Evolutionary conservation across 2,888 invertebrate genomes (phyloP), one percentile per base, ranked within the genome.

Genomic region (Leistus spinibarbis): DNA sequence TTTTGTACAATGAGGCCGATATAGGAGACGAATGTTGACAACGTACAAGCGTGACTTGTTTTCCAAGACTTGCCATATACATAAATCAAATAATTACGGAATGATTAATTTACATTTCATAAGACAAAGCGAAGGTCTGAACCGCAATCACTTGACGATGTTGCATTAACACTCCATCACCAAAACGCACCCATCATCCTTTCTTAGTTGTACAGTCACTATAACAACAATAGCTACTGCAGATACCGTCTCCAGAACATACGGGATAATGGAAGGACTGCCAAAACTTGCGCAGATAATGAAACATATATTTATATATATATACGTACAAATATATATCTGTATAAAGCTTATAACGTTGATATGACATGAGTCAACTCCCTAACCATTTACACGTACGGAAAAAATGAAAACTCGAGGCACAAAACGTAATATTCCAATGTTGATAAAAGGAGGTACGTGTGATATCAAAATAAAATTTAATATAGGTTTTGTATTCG

Each of bases 21-120:
- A 27, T 27, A 27, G 40, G 13, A 40, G n/a, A n/a, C n/a, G 40
- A 40, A 40, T 40, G 40, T 40, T 40, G 13, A 40, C 7, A 40
- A 13, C 40, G 40, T 40, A n/a, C n/a, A 40, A 40, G 40, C 40
- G 40, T 40, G 40, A 63, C 63, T 71, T 71, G 70, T 71, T 71
- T 71, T 62, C 64, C 54, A 23, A 64, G 5, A 63, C 63, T 71
- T 64, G 62, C 63, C 68, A 54, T 22, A 54, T 56, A 73, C 72
- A 76, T 76, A 63, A 73, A 76, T 76, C 76, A 76, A 73, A 73
- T 73, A 76, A 73, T 76, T 76, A 76, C 27, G 10, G 19, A 54
- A 27, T 68, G 72, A 76, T 76, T 76, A 72, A 76, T 76, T 76
- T 54, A 71, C 23, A 63, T 63, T 71, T 63, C 63, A 54, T 20